Percentiles rank a stretch among this genome's conserved stretches.
Conservation (phyloP, 2,113 vertebrate genomes). For the Lutjanus erythropterus region DNA sequence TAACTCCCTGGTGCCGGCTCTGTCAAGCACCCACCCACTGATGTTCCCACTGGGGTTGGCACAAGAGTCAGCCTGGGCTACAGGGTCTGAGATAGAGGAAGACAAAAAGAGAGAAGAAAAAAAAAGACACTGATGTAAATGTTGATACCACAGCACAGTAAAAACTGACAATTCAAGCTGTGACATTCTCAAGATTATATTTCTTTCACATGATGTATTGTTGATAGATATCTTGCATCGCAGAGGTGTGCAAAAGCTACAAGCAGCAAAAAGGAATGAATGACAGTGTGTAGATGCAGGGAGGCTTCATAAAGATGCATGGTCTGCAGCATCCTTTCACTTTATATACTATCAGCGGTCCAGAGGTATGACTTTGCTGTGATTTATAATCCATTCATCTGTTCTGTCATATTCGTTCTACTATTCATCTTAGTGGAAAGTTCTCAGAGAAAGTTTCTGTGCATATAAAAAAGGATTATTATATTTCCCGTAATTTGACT, state of each 20-base stretch:
- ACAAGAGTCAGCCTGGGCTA: slow-evolving; percentile 54
- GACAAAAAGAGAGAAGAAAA: slow-evolving; percentile 30
- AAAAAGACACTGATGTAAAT: slow-evolving; percentile 29
- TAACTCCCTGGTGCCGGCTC: slow-evolving; percentile 64
- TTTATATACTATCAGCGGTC: slow-evolving; percentile 39
- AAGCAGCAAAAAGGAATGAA: slow-evolving; percentile 25
- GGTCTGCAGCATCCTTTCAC: slow-evolving; percentile 39
- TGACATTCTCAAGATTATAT: slow-evolving; percentile 13
- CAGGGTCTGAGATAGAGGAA: slow-evolving; percentile 40
- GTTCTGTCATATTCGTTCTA: slow-evolving; percentile 19
- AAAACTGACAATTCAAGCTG: slow-evolving; percentile 9
- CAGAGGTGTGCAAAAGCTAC: slow-evolving; percentile 26
- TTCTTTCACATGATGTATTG: slow-evolving; percentile 25
- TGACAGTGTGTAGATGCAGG: slow-evolving; percentile 30
- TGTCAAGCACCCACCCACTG: slow-evolving; percentile 66
- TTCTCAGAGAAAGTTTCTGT: slow-evolving; percentile 19
- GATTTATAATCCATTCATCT: slow-evolving; percentile 54
- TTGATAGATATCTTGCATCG: slow-evolving; percentile 3
- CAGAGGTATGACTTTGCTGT: slow-evolving; percentile 29
- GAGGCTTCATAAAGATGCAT: slow-evolving; percentile 56
- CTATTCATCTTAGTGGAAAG: slow-evolving; percentile 21
- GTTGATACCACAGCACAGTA: slow-evolving; percentile 18
- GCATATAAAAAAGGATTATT: slow-evolving; percentile 38
- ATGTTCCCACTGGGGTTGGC: slow-evolving; percentile 59
- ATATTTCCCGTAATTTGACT: slow-evolving; percentile 23